phyloP scores from a whole-genome alignment of 2,888 invertebrate genomes.

The Caenorhabditis imperialis region DNA sequence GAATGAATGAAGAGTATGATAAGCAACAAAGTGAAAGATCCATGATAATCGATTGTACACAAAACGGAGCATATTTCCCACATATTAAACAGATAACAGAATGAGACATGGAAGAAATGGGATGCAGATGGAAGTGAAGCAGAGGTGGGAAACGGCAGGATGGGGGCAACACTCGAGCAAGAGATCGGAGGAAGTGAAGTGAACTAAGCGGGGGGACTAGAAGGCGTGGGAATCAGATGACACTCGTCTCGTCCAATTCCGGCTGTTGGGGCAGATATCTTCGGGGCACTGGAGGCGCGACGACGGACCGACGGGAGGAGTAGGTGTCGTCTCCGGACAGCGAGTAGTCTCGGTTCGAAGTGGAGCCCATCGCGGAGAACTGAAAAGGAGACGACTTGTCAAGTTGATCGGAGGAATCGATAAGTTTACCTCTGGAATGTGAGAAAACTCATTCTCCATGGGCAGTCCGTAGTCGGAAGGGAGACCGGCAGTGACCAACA shows the following conservation, averaged over 20 bases:
- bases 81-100: slow-evolving; percentile 46
- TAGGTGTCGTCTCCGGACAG: slow-evolving; percentile 47
- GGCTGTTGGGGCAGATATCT: slow-evolving; percentile 42
- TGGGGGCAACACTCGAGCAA: slow-evolving; percentile 35
- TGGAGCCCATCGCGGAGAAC: slow-evolving; percentile 51
- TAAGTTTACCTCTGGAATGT: slow-evolving; percentile 34
- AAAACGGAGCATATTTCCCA: slow-evolving; percentile 32
- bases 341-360: slow-evolving; percentile 56
- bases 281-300: slow-evolving; percentile 50
- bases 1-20: no score
- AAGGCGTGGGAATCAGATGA: slow-evolving; percentile 31
- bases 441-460: slow-evolving; percentile 29
- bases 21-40: slow-evolving; percentile 44
- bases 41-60: slow-evolving; percentile 49
- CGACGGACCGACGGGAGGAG: slow-evolving; percentile 8
- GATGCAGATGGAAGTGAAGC: slow-evolving; percentile 19
- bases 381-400: not conserved
- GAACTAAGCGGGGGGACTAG: slow-evolving; percentile 45
- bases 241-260: slow-evolving; percentile 46
- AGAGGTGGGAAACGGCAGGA: slow-evolving; percentile 39
- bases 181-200: slow-evolving; percentile 41
- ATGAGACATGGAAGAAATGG: slow-evolving; percentile 19
- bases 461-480: slow-evolving; percentile 56
- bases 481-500: slow-evolving; percentile 56
- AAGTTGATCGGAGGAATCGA: not conserved